These are phyloP conservation scores for Myotis myotis DNA, from an alignment of 2,797 vertebrate genomes.

Conservation along the genomic window DNA sequence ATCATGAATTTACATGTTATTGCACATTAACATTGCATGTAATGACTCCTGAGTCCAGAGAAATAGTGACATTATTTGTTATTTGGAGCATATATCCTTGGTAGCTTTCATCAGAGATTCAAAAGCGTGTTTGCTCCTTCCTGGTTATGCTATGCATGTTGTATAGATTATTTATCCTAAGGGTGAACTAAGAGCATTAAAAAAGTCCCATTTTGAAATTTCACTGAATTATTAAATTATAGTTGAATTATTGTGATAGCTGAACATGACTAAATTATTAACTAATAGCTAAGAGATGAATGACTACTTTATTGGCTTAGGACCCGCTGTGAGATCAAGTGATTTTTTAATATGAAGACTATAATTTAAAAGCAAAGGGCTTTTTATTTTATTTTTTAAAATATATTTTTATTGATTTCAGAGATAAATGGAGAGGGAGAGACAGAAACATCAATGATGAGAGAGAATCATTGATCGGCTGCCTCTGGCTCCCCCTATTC, in stretches of 20 bases:
- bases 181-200: slow-evolving; percentile 59
- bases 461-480: too few species aligned
- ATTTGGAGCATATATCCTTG: not conserved
- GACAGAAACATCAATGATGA: too few species aligned
- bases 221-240: slow-evolving; percentile 72
- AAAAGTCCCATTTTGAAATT: slow-evolving; percentile 58
- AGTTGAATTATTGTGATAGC: slow-evolving; percentile 73
- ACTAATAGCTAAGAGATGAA: slow-evolving; percentile 68
- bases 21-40: not conserved
- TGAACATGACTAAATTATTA: slow-evolving; percentile 71
- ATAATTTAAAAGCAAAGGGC: slow-evolving; percentile 27
- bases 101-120: slow-evolving; percentile 45
- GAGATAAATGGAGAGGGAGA: too few species aligned
- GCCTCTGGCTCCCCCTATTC: too few species aligned
- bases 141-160: slow-evolving; percentile 37
- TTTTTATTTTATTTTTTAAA: too few species aligned
- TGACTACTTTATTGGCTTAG: slow-evolving; percentile 13
- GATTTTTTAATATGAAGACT: slow-evolving; percentile 62
- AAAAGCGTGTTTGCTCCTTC: slow-evolving; percentile 44
- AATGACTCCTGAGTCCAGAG: not conserved
- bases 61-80: too few species aligned
- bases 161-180: slow-evolving; percentile 67
- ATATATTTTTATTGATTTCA: too few species aligned
- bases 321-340: slow-evolving; percentile 43
- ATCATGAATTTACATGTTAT: not conserved